Conservation (phyloP, 2,888 invertebrate species). For the Gymnosoma rotundatum region DNA sequence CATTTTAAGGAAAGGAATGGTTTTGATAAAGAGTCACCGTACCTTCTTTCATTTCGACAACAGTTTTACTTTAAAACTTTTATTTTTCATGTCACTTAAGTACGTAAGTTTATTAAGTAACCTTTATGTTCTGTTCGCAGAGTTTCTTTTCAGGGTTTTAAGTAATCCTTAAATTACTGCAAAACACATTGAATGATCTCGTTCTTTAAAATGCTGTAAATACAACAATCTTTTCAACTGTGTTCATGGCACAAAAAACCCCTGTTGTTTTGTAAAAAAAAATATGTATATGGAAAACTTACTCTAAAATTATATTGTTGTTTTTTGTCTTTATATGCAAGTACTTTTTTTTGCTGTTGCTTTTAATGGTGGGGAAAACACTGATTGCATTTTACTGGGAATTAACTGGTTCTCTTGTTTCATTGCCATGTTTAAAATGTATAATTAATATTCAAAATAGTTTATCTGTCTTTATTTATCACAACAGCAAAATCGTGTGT, state of each 20-base stretch:
- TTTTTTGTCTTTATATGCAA: background rate
- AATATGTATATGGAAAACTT: conserved; percentile 28
- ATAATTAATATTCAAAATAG: conserved; percentile 67
- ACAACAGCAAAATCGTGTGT: conserved; percentile 52
- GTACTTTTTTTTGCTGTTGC: background rate
- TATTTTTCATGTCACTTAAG: too few relatives aligned
- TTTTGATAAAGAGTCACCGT: too few relatives aligned
- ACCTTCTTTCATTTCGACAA: too few relatives aligned
- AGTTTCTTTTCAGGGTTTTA: background rate
- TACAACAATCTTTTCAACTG: conserved; percentile 2
- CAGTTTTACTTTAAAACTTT: too few relatives aligned
- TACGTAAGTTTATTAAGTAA: too few relatives aligned
- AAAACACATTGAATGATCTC: background rate
- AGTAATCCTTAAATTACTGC: background rate
- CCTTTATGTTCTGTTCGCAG: too few relatives aligned
- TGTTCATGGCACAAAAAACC: background rate
- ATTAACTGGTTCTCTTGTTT: conserved; percentile 63
- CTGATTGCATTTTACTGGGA: conserved; percentile 36
- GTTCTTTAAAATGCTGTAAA: background rate
- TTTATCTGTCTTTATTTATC: conserved; percentile 58
- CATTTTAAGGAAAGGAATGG: too few relatives aligned
- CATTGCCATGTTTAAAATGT: conserved; percentile 61
- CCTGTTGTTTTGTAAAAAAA: conserved; percentile 46
- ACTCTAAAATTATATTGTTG: conserved; percentile 48
- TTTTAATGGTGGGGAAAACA: conserved; percentile 29